These are phyloP conservation scores for Argyrosomus japonicus DNA, from an alignment of 2,113 vertebrate species.

Conservation along the genomic window DNA sequence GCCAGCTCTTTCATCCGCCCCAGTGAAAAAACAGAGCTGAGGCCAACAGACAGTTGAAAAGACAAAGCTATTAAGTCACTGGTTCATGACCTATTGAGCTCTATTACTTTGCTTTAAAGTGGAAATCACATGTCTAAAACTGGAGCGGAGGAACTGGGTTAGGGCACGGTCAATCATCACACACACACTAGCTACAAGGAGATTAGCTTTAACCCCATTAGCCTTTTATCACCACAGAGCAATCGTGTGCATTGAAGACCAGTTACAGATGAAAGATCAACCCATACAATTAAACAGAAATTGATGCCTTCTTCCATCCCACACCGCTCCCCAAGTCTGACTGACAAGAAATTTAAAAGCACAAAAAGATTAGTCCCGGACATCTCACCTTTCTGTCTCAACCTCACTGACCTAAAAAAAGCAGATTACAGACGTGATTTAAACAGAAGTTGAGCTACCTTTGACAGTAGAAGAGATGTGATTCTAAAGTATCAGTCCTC, in stretches of 20 bases:
- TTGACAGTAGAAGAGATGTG: slow-evolving; percentile 7
- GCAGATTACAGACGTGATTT: slow-evolving; percentile 55
- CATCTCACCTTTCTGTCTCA: slow-evolving; percentile 66
- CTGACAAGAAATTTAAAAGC: slow-evolving; percentile 17
- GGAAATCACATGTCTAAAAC: slow-evolving; percentile 45
- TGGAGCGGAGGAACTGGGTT: slow-evolving; percentile 61
- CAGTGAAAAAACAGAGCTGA: slow-evolving; percentile 49
- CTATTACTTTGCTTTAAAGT: slow-evolving; percentile 25
- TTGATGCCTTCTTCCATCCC: neutral
- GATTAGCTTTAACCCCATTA: slow-evolving; percentile 43
- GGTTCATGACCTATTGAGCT: slow-evolving; percentile 59
- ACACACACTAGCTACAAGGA: slow-evolving; percentile 38
- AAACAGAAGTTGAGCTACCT: slow-evolving; percentile 31
- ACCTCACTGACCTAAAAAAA: slow-evolving; percentile 69
- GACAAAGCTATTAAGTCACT: slow-evolving; percentile 27
- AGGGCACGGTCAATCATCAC: slow-evolving; percentile 36
- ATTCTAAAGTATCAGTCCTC: neutral
- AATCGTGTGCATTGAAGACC: neutral
- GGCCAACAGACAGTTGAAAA: slow-evolving; percentile 46
- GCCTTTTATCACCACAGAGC: slow-evolving; percentile 38
- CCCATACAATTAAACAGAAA: neutral
- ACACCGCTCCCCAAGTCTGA: slow-evolving; percentile 16
- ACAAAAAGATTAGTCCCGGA: neutral
- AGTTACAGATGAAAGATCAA: slow-evolving; percentile 26
- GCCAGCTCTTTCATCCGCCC: slow-evolving; percentile 13